These are phyloP conservation scores for Lemur catta DNA, from an alignment of 2,797 vertebrate species.

Conservation along the genomic window DNA sequence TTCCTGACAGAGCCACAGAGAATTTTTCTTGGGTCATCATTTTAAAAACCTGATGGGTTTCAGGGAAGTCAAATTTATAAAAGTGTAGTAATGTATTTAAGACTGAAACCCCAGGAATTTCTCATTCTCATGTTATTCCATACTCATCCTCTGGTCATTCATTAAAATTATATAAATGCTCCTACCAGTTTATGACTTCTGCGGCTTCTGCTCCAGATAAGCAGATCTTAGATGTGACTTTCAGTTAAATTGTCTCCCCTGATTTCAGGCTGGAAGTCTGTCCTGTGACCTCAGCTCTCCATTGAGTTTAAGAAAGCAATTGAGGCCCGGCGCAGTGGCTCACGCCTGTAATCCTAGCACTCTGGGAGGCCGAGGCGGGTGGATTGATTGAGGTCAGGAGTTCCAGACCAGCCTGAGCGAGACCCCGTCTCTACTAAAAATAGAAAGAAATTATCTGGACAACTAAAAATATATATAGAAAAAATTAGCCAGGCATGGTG, in stretches of 20 bases:
- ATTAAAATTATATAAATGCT: not conserved
- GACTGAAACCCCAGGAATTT: not conserved
- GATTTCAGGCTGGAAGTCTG: not conserved
- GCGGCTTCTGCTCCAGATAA: not conserved
- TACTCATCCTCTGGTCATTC: accelerated
- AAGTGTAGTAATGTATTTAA: not conserved
- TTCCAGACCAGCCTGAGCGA: too few relatives aligned
- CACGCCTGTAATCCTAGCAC: too few relatives aligned
- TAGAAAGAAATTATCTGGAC: too few relatives aligned
- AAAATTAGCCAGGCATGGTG: too few relatives aligned
- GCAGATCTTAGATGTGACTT: not conserved
- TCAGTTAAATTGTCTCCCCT: not conserved
- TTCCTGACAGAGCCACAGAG: not conserved
- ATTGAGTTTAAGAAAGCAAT: not conserved
- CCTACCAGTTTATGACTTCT: not conserved
- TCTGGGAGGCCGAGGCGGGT: too few relatives aligned
- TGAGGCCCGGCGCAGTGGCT: too few relatives aligned
- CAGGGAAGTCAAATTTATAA: too few relatives aligned
- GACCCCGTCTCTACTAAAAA: too few relatives aligned
- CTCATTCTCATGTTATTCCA: not conserved
- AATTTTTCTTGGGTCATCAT: not conserved
- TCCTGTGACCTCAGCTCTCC: not conserved
- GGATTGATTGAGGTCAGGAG: too few relatives aligned
- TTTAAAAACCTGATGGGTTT: not conserved
- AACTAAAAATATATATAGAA: too few relatives aligned